Evolutionary conservation across 2,113 vertebrate species (phyloP).

Genomic region (Platycercus adscitus): DNA sequence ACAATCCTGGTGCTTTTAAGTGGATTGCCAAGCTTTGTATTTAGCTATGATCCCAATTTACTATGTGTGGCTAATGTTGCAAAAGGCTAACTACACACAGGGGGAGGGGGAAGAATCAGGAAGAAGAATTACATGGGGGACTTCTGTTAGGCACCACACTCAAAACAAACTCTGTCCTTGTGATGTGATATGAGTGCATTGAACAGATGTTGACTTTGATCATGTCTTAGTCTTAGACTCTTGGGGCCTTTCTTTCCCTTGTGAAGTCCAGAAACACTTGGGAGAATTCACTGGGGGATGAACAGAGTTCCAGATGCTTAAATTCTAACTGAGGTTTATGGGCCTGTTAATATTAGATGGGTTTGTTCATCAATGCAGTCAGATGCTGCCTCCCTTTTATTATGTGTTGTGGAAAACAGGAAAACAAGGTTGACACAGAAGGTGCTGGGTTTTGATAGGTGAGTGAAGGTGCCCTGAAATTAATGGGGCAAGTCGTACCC

Average conservation of each 20-base stretch:
- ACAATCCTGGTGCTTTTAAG: not conserved
- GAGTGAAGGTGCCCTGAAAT: not conserved
- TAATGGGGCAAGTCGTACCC: rapidly evolving
- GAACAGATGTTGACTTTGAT: not conserved
- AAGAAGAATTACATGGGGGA: not conserved
- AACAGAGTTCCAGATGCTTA: not conserved
- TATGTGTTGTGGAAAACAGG: not conserved
- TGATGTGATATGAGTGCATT: rapidly evolving
- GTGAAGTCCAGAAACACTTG: not conserved
- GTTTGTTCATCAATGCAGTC: not conserved
- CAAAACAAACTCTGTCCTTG: not conserved
- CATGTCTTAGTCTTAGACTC: not conserved
- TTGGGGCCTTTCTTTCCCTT: not conserved
- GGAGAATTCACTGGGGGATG: not conserved
- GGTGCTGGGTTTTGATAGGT: not conserved
- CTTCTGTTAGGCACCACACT: not conserved
- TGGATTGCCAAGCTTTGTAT: not conserved
- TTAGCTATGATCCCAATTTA: not conserved
- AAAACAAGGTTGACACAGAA: not conserved
- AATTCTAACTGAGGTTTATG: not conserved
- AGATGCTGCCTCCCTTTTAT: not conserved
- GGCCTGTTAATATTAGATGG: not conserved
- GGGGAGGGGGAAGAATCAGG: not conserved
- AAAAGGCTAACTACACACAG: not conserved
- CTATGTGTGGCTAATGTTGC: not conserved